phyloP scores from a whole-genome alignment of 23 tunicate genomes.

The Trididemnum clinides region DNA sequence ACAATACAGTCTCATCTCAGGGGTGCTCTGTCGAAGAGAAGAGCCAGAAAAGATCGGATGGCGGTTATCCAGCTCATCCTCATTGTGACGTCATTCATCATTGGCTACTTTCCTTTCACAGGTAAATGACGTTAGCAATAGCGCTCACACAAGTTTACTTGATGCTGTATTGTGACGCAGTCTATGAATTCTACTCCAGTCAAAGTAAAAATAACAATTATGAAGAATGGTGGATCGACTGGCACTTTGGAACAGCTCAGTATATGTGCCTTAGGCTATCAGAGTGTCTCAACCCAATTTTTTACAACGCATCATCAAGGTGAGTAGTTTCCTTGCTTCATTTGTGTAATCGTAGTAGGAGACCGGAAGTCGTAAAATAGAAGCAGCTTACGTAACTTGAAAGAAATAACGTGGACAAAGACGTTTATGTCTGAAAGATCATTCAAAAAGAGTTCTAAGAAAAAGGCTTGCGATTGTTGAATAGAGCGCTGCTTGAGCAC shows the following conservation, averaged over 20 bases:
- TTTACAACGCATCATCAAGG: conserved; percentile 43
- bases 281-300: conserved; percentile 46
- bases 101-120: conserved; percentile 42
- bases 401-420: no score
- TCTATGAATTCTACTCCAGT: conserved; percentile 26
- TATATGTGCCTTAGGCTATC: conserved; percentile 45
- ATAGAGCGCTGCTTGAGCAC: no score
- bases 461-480: no score
- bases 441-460: no score
- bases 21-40: not conserved
- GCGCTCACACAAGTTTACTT: no score
- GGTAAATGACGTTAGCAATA: no score
- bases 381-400: no score
- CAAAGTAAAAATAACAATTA: not conserved
- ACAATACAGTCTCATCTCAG: not conserved
- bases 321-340: no score
- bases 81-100: conserved; percentile 17
- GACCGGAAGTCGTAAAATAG: no score
- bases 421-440: no score
- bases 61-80: conserved; percentile 16
- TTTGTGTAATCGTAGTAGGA: no score
- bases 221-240: conserved; percentile 12
- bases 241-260: conserved; percentile 46
- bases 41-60: not conserved
- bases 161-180: not conserved